Base-by-base conservation (phyloP, 2,888 invertebrate genomes). In the Nomada lathburiana region DNA sequence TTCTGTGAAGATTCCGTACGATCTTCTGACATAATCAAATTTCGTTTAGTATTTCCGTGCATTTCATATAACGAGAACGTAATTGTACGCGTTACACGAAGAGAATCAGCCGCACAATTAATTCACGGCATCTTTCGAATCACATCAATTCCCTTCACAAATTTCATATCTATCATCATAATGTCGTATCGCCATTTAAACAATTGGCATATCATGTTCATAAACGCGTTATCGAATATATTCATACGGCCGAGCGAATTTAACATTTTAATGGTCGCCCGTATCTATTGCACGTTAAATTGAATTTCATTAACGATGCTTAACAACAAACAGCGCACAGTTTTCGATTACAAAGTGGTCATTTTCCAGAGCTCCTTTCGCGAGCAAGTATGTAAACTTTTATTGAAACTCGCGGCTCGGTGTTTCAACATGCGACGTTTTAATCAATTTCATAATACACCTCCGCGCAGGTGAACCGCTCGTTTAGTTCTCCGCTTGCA, bases 191-290 rank as follows among this genome's bases (percentile, higher is more conserved):
- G 16, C 16, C 20, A 10, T 10, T 4, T 50, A 71, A 71, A 60
- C 52, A 52, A 71, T 71, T 36, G 70, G 16, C 18, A 2, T 23
- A 18, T 13, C 10, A 57, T 2, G 10, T 20, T 2, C 11, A 16
- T 53, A 42, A 60, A 47, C n/a, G 7, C 23, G 44, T 9, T 55
- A 67, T 42, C 44, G 44, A 52, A 73, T 18, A 65, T 64, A 64
- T 76, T 76, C 59, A 74, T 65, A 44, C 59, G 57, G 44, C 2
- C 13, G 18, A 64, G 59, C 20, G 29, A 77, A 59, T 74, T 52
- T 59, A 73, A 65, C 26, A 26, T 52, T 64, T 23, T n/a, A 55
- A 18, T 7, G 13, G 20, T 11, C 29, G 23, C 55, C 9, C 44
- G 13, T 71, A 18, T n/a, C 2, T 36, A 29, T 18, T n/a, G 50